Evolutionary conservation across 1,140 invertebrate genomes (phyloP).

Genomic region (Campoletis sonorensis): DNA sequence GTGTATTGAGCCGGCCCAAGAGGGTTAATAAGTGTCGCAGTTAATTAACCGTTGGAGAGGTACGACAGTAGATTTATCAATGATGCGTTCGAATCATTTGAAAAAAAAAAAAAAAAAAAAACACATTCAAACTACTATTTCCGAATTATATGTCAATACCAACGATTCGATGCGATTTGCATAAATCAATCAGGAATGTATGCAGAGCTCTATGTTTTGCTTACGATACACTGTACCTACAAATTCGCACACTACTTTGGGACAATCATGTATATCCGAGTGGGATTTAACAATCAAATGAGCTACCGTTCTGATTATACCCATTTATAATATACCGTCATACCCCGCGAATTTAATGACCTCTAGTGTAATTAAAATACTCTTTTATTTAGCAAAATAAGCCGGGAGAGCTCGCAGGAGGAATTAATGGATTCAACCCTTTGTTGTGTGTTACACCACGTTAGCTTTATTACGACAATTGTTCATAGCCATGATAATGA

Average conservation of each 20-base stretch:
- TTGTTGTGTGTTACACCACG: too few relatives aligned
- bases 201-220: neutral
- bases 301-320: neutral
- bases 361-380: neutral
- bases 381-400: neutral
- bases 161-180: neutral
- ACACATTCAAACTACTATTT: neutral
- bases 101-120: neutral
- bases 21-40: slow-evolving; percentile 14
- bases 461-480: too few relatives aligned
- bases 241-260: neutral
- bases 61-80: neutral
- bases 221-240: neutral
- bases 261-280: neutral
- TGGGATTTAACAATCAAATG: slow-evolving; percentile 21
- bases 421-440: too few relatives aligned
- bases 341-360: neutral
- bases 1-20: neutral
- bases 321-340: neutral
- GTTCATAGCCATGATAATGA: too few relatives aligned
- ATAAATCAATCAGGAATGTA: slow-evolving; percentile 18
- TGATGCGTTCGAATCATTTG: neutral
- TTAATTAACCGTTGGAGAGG: neutral
- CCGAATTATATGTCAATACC: neutral
- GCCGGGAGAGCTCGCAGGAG: neutral